Base-by-base conservation (phyloP, 1,140 invertebrate genomes). In the Choristoneura fumiferana region DNA sequence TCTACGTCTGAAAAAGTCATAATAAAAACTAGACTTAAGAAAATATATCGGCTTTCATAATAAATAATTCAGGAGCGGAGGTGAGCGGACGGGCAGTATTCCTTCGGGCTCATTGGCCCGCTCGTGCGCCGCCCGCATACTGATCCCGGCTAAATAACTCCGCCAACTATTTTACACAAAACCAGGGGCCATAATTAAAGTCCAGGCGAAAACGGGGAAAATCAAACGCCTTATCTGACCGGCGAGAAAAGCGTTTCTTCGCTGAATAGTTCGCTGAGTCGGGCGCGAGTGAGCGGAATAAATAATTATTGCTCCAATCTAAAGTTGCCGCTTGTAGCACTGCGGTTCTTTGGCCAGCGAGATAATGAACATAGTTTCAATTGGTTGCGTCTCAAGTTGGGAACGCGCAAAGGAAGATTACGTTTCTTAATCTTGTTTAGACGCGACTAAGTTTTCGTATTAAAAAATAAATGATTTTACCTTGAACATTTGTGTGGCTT, bases 201-300 rank as follows among this genome's bases (percentile, higher is more conserved):
- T 78, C 81, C 71, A 67, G 69, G 77, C 78, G 78, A 86, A 86
- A 86, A 84, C 76, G 75, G 80, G 77, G 78, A 74, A 79, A 86
- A 87, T 86, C 83, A 86, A 84, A 85, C 84, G 86, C 82, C 84
- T 89, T 89, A 89, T 89, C 86, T 88, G 83, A 84, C 85, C 81
- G 74, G 60, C 68, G 80, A 74, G 82, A 84, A 82, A 82, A 84
- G 77, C 78, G 76, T 84, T 87, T 87, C 82, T 75, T 78, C 78
- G 71, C 64, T 89, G 81, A 89, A 89, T 89, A 81, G 86, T 87
- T 81, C 45, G 67, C 75, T 61, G 73, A 80, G 74, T 80, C 75
- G 76, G 63, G 60, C 67, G 74, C 65, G 76, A 84, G 83, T 87
- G 86, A 86, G 83, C 76, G 76, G 86, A 89, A 89, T 89, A 84